Base-by-base conservation (phyloP, 2,888 invertebrate genomes). In the Perdita meconis region DNA sequence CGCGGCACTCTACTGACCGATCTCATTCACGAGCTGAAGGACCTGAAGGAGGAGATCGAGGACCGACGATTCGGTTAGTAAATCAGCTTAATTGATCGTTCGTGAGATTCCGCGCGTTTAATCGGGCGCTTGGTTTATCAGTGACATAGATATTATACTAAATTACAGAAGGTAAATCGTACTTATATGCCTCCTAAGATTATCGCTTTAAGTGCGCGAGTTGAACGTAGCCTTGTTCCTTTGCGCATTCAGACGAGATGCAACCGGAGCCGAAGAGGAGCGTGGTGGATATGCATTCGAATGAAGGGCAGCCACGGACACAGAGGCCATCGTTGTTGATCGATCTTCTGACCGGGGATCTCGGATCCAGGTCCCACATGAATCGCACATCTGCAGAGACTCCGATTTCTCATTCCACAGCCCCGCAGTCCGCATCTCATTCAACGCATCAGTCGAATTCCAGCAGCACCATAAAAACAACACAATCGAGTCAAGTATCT, bases 11-110 rank as follows among this genome's bases (percentile, higher is more conserved):
- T 98, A 13, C 93, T 98, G 0, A 95, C 97, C 22, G 98, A 98
- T 87, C 93, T 99, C 47, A 96, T 97, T 0, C 94, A 96, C 56
- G 98, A 98, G 88, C 94, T 99, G 89, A 95, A 97, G 67, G 95
- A 96, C 76, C 93, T 98, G 84, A 95, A 98, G 84, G 98, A 98
- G 76, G 97, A 98, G 88, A 94, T 98, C 63, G 97, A 97, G 93
- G 94, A 95, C 90, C 93, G 95, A 92, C 93, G 92, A 90, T 90
- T 92, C 74, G 92, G 93, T 93, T 73, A 82, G 87, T 72, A 55
- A 19, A 34, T 16, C 0, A 24, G 16, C 47, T 26, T 16, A 1
- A 36, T 10, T 3, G n/a, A 13, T 56, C 1, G 22, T 1, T 19
- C 16, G 6, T 47, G 13, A 47, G 16, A 2, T 16, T 59, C 4